A percentile compares a stretch with the other conserved stretches of the same genome.
These are phyloP conservation scores for Anguilla marmorata DNA, from an alignment of 2,797 vertebrate species.

Conservation along the genomic window DNA sequence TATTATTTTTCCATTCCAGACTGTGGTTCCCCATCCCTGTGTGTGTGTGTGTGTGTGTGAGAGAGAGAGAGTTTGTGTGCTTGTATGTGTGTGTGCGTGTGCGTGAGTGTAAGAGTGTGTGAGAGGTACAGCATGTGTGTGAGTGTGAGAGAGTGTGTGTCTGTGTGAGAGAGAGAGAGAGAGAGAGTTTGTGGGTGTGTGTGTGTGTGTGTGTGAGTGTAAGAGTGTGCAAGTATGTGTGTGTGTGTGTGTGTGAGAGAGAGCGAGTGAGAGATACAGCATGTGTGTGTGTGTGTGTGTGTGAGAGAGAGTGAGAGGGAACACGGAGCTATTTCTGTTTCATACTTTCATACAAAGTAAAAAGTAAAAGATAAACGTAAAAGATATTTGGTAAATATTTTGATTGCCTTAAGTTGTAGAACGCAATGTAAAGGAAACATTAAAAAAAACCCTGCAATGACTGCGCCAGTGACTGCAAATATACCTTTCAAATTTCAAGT, in stretches of 20 bases:
- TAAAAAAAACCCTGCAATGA: not conserved
- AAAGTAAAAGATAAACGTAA: not conserved
- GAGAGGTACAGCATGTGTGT: not conserved
- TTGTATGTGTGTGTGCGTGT: too few species aligned
- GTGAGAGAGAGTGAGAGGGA: not conserved
- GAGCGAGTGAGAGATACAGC: too few species aligned
- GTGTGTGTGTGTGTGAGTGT: too few species aligned
- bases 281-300: too few species aligned
- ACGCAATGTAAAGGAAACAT: not conserved
- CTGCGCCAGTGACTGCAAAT: not conserved
- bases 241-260: not conserved
- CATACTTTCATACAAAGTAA: not conserved
- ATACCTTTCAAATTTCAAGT: not conserved
- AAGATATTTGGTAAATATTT: not conserved
- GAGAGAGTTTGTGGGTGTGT: not conserved
- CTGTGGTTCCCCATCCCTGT: not conserved
- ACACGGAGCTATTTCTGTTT: not conserved
- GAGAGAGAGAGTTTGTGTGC: not conserved
- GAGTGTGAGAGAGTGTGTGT: too few species aligned
- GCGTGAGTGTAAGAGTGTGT: constrained; percentile 39
- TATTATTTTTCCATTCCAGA: constrained; percentile 18
- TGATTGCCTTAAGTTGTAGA: not conserved
- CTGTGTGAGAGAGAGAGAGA: too few species aligned
- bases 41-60: constrained; percentile 14
- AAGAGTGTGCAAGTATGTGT: not conserved